A percentile compares a stretch with the other conserved stretches of the same genome.
Evolutionary conservation across 2,888 invertebrate genomes (phyloP).

Genomic region (Oscheius sp.): DNA sequence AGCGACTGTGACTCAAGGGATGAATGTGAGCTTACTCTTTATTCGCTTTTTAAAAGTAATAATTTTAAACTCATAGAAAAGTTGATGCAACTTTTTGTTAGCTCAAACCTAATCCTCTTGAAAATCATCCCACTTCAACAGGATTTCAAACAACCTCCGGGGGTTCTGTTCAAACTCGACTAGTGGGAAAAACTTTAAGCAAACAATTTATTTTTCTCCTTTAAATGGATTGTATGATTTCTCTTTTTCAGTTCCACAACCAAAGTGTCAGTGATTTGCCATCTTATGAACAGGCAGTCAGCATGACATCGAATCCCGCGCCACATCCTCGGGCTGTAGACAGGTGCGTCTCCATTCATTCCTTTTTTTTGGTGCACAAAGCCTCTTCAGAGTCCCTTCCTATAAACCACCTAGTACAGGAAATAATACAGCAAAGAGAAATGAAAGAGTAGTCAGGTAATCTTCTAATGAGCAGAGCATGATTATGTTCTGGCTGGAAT

Average conservation of each 20-base stretch:
- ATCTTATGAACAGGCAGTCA: constrained; percentile 57
- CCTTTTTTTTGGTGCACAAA: not conserved
- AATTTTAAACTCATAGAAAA: not conserved
- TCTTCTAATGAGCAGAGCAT: not conserved
- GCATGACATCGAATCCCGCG: constrained; percentile 44
- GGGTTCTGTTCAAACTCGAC: too few relatives aligned
- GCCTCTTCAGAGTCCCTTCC: constrained; percentile 48
- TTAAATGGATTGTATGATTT: too few relatives aligned
- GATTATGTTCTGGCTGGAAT: not conserved
- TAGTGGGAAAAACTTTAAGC: too few relatives aligned
- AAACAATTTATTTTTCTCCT: too few relatives aligned
- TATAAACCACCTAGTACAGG: constrained; percentile 49
- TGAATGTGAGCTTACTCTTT: constrained; percentile 39
- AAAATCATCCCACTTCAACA: too few relatives aligned
- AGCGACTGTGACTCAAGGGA: constrained; percentile 49
- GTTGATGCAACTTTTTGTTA: not conserved
- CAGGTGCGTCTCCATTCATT: not conserved
- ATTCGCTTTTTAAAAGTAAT: not conserved
- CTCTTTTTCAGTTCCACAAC: constrained; percentile 41
- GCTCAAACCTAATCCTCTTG: too few relatives aligned
- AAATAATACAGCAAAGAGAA: constrained; percentile 44
- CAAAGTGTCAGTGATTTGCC: constrained; percentile 51
- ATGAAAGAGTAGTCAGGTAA: constrained; percentile 53
- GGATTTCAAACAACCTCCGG: too few relatives aligned
- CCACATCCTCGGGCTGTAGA: constrained; percentile 18